phyloP scores from a whole-genome alignment of 2,113 vertebrate species.

The Anoplopoma fimbria region DNA sequence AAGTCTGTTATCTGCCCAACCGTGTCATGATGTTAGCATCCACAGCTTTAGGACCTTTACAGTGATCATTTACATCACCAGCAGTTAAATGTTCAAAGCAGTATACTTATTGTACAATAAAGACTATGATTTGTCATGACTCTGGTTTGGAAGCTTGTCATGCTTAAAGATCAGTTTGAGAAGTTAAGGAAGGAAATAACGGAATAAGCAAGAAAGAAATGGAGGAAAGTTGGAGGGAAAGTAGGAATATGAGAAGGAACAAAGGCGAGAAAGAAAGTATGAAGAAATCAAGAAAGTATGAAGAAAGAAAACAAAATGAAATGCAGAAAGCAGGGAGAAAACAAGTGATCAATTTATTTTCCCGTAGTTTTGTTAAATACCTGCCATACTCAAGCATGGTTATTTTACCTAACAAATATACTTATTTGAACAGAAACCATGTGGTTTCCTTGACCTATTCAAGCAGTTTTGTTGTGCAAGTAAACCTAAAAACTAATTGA shows the following conservation, averaged over 20 bases:
- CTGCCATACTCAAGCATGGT: too few species aligned
- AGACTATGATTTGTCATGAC: not conserved
- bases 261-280: not conserved
- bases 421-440: too few species aligned
- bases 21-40: too few species aligned
- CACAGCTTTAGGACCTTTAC: not conserved
- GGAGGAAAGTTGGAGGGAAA: not conserved
- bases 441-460: too few species aligned
- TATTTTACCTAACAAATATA: too few species aligned
- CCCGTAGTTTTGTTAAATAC: too few species aligned
- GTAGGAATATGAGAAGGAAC: not conserved
- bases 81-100: too few species aligned
- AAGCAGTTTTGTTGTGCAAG: too few species aligned
- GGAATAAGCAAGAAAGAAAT: not conserved
- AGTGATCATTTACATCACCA: not conserved
- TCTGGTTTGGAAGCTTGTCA: not conserved
- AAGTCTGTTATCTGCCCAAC: not conserved
- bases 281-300: too few species aligned
- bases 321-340: not conserved
- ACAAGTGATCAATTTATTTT: too few species aligned
- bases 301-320: not conserved
- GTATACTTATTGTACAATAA: too few species aligned
- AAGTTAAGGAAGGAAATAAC: not conserved
- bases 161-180: not conserved
- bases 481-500: too few species aligned